phyloP scores from a whole-genome alignment of 1,140 invertebrate species.

The Drosophila tani region DNA sequence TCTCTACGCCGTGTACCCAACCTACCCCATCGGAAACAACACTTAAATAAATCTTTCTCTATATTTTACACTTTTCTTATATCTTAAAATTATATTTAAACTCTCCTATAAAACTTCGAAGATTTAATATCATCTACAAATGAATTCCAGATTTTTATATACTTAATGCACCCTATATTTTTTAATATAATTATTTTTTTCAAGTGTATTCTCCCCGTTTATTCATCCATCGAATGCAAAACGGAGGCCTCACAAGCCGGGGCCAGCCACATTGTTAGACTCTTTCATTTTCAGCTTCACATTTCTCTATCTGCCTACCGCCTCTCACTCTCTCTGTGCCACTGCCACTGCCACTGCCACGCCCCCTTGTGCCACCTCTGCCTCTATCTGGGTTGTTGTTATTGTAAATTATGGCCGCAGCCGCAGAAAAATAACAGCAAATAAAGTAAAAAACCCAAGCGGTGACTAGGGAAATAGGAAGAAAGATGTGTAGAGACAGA shows the following conservation, averaged over 20 bases:
- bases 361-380: conserved; percentile 29
- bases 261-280: conserved; percentile 71
- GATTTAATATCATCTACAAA: no score
- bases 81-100: background rate
- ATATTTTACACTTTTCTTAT: background rate
- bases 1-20: background rate
- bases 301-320: conserved; percentile 63
- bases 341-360: conserved; percentile 25
- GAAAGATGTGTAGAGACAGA: conserved; percentile 9
- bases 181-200: background rate
- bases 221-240: conserved; percentile 48
- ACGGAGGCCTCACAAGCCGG: conserved; percentile 37
- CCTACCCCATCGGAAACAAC: background rate
- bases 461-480: conserved; percentile 39
- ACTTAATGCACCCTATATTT: no score
- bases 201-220: background rate
- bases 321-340: background rate
- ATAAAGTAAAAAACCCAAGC: conserved; percentile 53
- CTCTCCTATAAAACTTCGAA: no score
- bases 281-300: conserved; percentile 79
- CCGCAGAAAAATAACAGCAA: conserved; percentile 75
- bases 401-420: conserved; percentile 78
- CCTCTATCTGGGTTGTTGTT: conserved; percentile 52
- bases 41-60: background rate
- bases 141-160: background rate